These are phyloP conservation scores for Brotula barbata DNA, from an alignment of 2,797 vertebrate genomes.

Conservation along the genomic window DNA sequence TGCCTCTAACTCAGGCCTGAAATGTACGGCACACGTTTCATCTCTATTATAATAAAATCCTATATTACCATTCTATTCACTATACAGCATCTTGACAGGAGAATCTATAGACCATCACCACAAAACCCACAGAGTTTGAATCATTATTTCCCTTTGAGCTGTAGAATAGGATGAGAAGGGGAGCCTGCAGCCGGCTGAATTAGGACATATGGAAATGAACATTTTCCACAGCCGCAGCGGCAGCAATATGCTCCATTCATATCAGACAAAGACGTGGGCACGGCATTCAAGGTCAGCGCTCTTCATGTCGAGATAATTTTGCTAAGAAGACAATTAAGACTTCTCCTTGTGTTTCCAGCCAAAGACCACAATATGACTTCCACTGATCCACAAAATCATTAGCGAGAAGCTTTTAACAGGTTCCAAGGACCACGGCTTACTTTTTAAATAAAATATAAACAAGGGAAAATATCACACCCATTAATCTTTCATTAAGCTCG, in stretches of 20 bases:
- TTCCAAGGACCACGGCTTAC: conserved; percentile 80
- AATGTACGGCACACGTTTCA: neutral
- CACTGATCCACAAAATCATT: conserved; percentile 84
- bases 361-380: conserved; percentile 62
- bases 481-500: conserved; percentile 99
- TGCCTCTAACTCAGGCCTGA: neutral
- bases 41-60: conserved; percentile 34
- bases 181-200: conserved; percentile 37
- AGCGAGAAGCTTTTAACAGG: conserved; percentile 81
- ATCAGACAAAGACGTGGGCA: conserved; percentile 35
- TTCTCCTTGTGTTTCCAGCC: conserved; percentile 52
- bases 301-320: conserved; percentile 42
- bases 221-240: conserved; percentile 11
- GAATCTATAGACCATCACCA: conserved; percentile 27
- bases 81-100: conserved; percentile 8
- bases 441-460: conserved; percentile 90
- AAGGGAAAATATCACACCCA: conserved; percentile 96
- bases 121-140: conserved; percentile 37
- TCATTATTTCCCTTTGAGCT: conserved; percentile 50
- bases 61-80: conserved; percentile 13
- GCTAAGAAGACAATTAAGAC: conserved; percentile 56
- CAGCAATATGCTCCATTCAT: conserved; percentile 18
- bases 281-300: conserved; percentile 48
- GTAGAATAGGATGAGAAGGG: conserved; percentile 28
- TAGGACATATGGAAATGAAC: conserved; percentile 62